These are phyloP conservation scores for Gila orcuttii DNA, from an alignment of 2,113 vertebrate species.

Conservation along the genomic window DNA sequence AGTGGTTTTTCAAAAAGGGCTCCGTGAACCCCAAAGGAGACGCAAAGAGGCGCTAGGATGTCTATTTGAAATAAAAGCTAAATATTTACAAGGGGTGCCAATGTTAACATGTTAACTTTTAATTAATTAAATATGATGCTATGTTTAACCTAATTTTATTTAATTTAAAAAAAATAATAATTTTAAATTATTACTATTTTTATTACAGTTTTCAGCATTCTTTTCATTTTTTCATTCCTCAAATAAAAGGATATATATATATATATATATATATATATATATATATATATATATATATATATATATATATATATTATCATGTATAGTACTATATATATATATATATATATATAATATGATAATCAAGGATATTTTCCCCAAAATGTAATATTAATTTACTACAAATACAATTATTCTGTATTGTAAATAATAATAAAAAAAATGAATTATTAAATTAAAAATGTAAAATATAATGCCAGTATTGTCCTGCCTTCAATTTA, in stretches of 20 bases:
- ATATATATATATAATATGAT: not conserved
- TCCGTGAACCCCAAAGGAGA: not conserved
- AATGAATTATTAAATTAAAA: not conserved
- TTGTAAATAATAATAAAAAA: not conserved
- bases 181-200: not conserved
- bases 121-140: not conserved
- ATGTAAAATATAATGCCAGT: not conserved
- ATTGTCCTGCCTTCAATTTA: not conserved
- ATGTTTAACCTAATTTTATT: not conserved
- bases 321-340: too few species aligned
- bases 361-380: not conserved
- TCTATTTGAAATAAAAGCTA: not conserved
- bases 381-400: not conserved
- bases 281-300: too few species aligned
- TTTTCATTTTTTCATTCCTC: too few species aligned
- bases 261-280: too few species aligned
- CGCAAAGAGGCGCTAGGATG: not conserved
- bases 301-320: too few species aligned
- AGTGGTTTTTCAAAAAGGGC: not conserved
- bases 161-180: not conserved
- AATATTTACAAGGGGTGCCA: not conserved
- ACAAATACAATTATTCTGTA: not conserved
- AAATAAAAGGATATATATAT: too few species aligned
- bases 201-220: too few species aligned
- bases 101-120: not conserved